Conservation (phyloP, 2,888 invertebrate species). For the Oasisia sp. region DNA sequence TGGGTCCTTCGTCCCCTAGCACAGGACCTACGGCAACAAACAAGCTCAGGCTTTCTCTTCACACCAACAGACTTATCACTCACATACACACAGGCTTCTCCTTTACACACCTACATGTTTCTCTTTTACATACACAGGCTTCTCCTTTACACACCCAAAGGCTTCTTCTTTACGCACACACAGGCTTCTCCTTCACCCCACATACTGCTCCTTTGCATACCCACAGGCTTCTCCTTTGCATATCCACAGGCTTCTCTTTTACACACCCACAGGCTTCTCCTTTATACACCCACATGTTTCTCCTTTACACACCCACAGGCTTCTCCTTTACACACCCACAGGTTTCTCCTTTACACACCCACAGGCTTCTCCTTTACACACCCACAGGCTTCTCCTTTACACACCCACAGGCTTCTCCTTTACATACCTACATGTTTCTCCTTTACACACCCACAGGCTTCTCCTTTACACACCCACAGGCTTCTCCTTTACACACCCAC, state of each 20-base stretch:
- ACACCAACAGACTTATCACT: not conserved
- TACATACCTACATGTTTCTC: no score
- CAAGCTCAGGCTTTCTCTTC: not conserved
- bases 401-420: no score
- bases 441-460: not conserved
- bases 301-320: not conserved
- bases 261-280: no score
- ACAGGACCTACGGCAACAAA: no score
- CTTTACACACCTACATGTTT: not conserved
- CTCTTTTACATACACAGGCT: not conserved
- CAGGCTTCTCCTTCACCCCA: no score
- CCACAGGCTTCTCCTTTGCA: no score
- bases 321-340: not conserved
- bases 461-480: not conserved
- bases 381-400: no score
- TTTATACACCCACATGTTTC: not conserved
- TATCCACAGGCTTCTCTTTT: no score
- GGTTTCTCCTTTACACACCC: not conserved
- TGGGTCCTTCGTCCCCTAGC: no score
- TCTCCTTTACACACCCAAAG: not conserved
- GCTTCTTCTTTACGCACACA: no score
- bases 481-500: not conserved
- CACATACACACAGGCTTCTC: not conserved
- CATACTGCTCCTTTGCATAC: no score
- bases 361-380: not conserved